These are phyloP conservation scores for Luffia ferchaultella DNA, from an alignment of 2,888 invertebrate species.

Conservation along the genomic window DNA sequence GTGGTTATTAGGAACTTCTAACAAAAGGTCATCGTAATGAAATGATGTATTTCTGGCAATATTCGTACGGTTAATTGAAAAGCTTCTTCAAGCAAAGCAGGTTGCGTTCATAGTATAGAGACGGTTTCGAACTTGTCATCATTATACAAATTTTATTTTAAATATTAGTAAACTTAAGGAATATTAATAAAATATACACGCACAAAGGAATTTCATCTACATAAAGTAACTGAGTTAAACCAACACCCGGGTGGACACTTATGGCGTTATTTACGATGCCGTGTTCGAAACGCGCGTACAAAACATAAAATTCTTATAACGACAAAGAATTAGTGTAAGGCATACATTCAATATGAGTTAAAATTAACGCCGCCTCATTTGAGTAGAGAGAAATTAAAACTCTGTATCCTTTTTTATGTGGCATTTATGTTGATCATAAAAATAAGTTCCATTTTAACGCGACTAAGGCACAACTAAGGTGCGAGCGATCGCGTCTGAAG, in stretches of 20 bases:
- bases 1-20: too few species aligned
- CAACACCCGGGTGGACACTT: constrained; percentile 41
- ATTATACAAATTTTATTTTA: too few species aligned
- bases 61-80: too few species aligned
- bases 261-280: constrained; percentile 41
- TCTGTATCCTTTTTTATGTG: constrained; percentile 61
- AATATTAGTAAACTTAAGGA: constrained; percentile 3
- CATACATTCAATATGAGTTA: constrained; percentile 27
- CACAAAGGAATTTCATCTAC: constrained; percentile 38
- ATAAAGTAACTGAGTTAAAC: constrained; percentile 48
- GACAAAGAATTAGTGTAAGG: constrained; percentile 38
- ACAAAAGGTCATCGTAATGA: too few species aligned
- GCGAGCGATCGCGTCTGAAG: too few species aligned
- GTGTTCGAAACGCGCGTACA: constrained; percentile 25
- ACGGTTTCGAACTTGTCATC: too few species aligned
- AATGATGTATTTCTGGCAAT: too few species aligned
- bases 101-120: too few species aligned
- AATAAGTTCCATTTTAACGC: constrained; percentile 13
- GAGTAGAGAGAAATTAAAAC: constrained; percentile 55
- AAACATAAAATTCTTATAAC: constrained; percentile 43
- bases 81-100: too few species aligned
- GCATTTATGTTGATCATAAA: constrained; percentile 58
- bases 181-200: neutral
- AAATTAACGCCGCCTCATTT: constrained; percentile 61
- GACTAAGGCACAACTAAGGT: too few species aligned